phyloP scores from a whole-genome alignment of 2,888 invertebrate species.

The Drosophila meridionalis region DNA sequence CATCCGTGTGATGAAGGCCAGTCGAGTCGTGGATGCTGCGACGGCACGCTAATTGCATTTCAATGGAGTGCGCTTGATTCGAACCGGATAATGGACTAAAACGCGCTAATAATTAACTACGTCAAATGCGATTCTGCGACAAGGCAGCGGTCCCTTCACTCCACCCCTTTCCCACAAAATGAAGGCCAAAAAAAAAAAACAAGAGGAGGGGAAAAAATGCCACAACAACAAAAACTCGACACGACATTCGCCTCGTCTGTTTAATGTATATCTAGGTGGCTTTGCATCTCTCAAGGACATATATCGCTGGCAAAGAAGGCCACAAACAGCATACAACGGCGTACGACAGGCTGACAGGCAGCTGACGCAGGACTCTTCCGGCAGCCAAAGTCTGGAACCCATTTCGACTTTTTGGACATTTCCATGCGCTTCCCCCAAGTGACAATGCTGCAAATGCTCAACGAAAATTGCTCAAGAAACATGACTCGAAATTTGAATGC shows the following conservation, averaged over 20 bases:
- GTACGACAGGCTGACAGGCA: conserved; percentile 62
- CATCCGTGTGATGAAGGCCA: conserved; percentile 41
- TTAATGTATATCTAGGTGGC: conserved; percentile 6
- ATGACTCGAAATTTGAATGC: conserved; percentile 4
- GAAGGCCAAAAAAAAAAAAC: conserved; percentile 2
- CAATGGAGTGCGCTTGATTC: conserved; percentile 61
- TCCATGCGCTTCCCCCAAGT: conserved; percentile 39
- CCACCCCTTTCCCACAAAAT: neutral
- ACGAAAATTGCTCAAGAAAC: neutral
- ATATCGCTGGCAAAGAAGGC: conserved; percentile 19
- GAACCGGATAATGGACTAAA: conserved; percentile 75
- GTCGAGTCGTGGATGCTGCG: conserved; percentile 7
- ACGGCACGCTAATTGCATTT: conserved; percentile 72
- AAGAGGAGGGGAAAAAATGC: neutral
- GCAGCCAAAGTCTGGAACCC: conserved; percentile 9
- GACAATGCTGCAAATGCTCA: conserved; percentile 45
- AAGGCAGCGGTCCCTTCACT: neutral
- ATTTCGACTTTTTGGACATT: conserved; percentile 29
- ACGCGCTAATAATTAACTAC: conserved; percentile 75
- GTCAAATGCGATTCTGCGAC: conserved; percentile 42
- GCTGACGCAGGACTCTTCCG: conserved; percentile 48
- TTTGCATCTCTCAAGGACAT: conserved; percentile 46
- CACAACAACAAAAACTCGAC: conserved; percentile 8
- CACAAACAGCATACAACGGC: conserved; percentile 10
- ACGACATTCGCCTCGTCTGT: neutral